A percentile compares a stretch with the other conserved stretches of the same genome.
These are phyloP conservation scores for Theretra japonica DNA, from an alignment of 2,888 invertebrate genomes.

Conservation along the genomic window DNA sequence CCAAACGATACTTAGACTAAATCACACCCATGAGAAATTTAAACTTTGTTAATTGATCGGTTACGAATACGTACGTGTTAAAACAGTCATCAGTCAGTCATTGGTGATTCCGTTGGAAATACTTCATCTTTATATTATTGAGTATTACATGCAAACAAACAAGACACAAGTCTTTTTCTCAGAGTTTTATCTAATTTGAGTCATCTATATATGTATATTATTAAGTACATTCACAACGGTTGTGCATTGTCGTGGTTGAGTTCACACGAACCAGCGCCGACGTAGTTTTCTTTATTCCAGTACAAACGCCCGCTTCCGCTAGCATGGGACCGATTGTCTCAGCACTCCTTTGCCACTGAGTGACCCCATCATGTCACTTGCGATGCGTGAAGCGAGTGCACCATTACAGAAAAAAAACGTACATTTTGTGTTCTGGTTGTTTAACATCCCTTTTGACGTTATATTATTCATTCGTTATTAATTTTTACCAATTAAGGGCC, in stretches of 20 bases:
- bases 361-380: slow-evolving; percentile 47
- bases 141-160: no score
- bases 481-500: neutral
- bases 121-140: no score
- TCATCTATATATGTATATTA: neutral
- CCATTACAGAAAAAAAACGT: slow-evolving; percentile 27
- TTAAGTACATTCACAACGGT: slow-evolving; percentile 53
- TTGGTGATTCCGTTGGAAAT: no score
- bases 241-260: slow-evolving; percentile 59
- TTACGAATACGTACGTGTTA: no score
- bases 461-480: neutral
- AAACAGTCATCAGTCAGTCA: no score
- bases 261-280: slow-evolving; percentile 50
- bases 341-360: slow-evolving; percentile 49
- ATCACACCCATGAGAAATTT: no score
- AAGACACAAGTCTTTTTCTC: no score
- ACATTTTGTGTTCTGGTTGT: neutral
- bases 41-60: no score
- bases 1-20: no score
- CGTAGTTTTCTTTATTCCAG: slow-evolving; percentile 60
- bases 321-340: slow-evolving; percentile 59
- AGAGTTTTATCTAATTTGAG: neutral
- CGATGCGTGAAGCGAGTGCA: slow-evolving; percentile 37
- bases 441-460: slow-evolving; percentile 6
- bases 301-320: slow-evolving; percentile 54